Conservation (phyloP, 2,113 vertebrate genomes). For the Prunella himalayana region DNA sequence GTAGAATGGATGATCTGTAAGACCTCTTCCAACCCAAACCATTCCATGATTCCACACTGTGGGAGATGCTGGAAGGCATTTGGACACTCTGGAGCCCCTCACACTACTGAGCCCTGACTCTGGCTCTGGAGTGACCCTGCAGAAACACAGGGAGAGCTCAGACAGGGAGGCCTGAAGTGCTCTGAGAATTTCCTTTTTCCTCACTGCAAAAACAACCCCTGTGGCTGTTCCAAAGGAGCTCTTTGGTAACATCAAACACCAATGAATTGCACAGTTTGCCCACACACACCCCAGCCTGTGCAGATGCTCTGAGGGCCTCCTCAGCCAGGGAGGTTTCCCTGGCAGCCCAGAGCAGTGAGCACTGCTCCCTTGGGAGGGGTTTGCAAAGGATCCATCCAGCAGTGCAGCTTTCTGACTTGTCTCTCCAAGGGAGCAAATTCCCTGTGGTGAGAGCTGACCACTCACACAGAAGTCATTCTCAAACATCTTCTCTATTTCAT, state of each 20-base stretch:
- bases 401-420: neutral
- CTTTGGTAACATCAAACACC: neutral
- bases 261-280: neutral
- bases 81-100: rapidly evolving
- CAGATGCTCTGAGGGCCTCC: rapidly evolving
- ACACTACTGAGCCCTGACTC: rapidly evolving
- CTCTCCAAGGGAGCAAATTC: neutral
- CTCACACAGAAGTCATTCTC: neutral
- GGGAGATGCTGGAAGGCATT: neutral
- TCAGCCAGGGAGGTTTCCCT: neutral
- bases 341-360: neutral
- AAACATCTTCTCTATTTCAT: neutral
- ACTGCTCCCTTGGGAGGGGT: rapidly evolving
- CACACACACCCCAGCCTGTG: neutral
- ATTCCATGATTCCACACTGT: rapidly evolving
- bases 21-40: neutral
- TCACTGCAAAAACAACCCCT: neutral
- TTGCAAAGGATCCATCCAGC: neutral
- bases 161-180: neutral
- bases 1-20: neutral
- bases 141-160: rapidly evolving
- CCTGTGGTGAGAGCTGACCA: neutral
- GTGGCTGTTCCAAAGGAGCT: neutral
- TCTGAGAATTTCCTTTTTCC: neutral
- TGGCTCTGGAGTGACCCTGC: neutral